Evolutionary conservation across 2,113 vertebrate genomes (phyloP), one percentile per base, ranked within the genome.

Genomic region (Crypturellus undulatus): DNA sequence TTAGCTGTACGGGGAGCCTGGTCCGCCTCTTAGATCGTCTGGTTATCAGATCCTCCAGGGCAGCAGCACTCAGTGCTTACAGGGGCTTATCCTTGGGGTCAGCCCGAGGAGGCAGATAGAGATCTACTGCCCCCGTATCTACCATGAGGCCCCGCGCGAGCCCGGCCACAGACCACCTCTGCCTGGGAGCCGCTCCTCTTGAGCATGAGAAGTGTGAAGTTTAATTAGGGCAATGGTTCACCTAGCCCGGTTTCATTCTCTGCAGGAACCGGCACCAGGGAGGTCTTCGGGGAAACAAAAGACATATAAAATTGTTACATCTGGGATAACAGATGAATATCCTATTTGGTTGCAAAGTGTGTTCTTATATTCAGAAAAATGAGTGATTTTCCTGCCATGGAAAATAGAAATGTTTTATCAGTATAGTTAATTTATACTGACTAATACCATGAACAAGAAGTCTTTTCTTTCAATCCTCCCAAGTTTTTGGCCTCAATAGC

Each of bases 381-480:
- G 10, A 38, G 6, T 70, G 26, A 30, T 34, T 28, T 84, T 6
- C 9, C 4, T 73, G n/a, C 9, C 14, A 49, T 47, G 62, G 42
- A 80, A 84, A 84, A 82, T 71, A 71, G 10, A 81, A 82, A 19
- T 80, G 87, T 64, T 68, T 24, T 79, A 30, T 92, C 60, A 63
- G 28, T 58, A 45, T 34, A 59, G n/a, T 77, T 89, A 62, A 91
- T 62, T 91, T 92, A 87, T 76, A 88, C 28, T 68, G 43, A 89
- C 51, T 83, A 90, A 90, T 90, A 80, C 19, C 10, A 3, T 67
- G 54, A 93, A 89, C 10, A 76, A 81, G 51, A 86, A 78, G 75
- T 59, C 10, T 24, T 94, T 90, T 84, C 19, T 80, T 71, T 84
- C 38, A 62, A 78, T 89, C 13, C 18, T 89, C 38, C 7, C 32